phyloP scores from a whole-genome alignment of 2,113 vertebrate genomes.

The Clinocottus analis region DNA sequence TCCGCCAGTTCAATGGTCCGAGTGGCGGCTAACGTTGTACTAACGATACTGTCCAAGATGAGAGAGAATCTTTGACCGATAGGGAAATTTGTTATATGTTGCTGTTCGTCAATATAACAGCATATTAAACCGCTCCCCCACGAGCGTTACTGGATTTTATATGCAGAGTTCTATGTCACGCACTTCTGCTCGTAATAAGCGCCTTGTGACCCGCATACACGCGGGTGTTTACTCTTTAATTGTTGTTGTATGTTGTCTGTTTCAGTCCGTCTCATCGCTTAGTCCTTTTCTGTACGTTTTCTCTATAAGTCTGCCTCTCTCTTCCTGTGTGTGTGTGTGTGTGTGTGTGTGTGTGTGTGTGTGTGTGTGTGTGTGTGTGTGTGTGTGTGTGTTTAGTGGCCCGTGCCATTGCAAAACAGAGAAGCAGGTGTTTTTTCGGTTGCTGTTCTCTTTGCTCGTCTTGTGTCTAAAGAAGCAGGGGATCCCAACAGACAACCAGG shows the following conservation, averaged over 20 bases:
- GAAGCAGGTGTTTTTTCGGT: slow-evolving; percentile 56
- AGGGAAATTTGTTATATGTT: background rate
- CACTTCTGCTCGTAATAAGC: slow-evolving; percentile 50
- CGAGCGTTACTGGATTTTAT: background rate
- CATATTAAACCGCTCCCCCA: background rate
- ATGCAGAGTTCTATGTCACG: background rate
- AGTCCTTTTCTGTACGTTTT: slow-evolving; percentile 5
- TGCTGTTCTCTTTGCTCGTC: background rate
- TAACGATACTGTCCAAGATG: background rate
- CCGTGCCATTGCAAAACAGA: slow-evolving; percentile 49
- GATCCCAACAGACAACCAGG: slow-evolving; percentile 33
- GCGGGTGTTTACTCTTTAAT: slow-evolving; percentile 8
- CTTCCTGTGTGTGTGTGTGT: slow-evolving; percentile 1
- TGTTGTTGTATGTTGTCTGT: slow-evolving; percentile 14
- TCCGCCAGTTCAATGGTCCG: slow-evolving; percentile 41
- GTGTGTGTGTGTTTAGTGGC: background rate
- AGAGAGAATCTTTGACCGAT: background rate
- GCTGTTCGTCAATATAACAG: background rate
- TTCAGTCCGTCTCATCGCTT: slow-evolving; percentile 16
- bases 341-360: slow-evolving; percentile 17
- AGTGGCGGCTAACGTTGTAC: background rate
- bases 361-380: slow-evolving; percentile 3
- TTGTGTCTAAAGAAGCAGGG: slow-evolving; percentile 35
- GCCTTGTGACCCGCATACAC: slow-evolving; percentile 41
- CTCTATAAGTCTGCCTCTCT: slow-evolving; percentile 9